Evolutionary conservation across 2,797 vertebrate species (phyloP).

Genomic region (Melanotaenia maccullochi): DNA sequence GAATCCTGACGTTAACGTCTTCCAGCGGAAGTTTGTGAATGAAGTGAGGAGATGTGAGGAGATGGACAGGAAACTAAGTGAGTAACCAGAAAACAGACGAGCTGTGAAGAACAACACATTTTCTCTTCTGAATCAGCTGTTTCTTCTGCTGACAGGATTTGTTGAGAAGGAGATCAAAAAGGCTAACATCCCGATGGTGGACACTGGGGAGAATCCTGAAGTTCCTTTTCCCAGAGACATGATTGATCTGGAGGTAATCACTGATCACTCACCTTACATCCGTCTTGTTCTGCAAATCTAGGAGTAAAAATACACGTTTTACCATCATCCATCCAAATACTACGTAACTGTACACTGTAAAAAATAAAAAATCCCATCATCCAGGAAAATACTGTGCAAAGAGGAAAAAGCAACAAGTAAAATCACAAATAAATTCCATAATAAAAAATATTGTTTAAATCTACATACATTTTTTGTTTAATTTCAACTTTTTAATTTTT

Average conservation of each 20-base stretch:
- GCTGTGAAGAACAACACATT: neutral
- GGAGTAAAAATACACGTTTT: too few species aligned
- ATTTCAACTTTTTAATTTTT: too few species aligned
- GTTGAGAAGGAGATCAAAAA: constrained; percentile 99
- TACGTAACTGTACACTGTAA: neutral
- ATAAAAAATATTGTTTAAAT: neutral
- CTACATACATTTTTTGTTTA: too few species aligned
- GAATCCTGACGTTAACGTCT: constrained; percentile 97
- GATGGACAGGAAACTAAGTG: constrained; percentile 98
- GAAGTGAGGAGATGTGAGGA: constrained; percentile 97
- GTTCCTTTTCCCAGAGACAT: constrained; percentile 97
- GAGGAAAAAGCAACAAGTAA: too few species aligned
- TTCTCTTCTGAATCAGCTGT: neutral
- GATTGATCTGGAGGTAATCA: constrained; percentile 94
- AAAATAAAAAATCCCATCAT: neutral
- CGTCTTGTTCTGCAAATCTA: neutral
- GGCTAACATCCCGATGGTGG: constrained; percentile 90
- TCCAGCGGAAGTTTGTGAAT: constrained; percentile 98
- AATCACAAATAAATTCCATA: neutral
- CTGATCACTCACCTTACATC: constrained; percentile 48
- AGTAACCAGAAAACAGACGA: constrained; percentile 59
- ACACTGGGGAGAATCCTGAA: constrained; percentile 97
- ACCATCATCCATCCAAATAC: neutral
- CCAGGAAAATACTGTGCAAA: too few species aligned
- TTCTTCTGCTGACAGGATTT: constrained; percentile 84